A percentile compares a stretch with the other conserved stretches of the same genome.
Conservation (phyloP, 2,888 invertebrate species). For the Rhamnusium bicolor region DNA sequence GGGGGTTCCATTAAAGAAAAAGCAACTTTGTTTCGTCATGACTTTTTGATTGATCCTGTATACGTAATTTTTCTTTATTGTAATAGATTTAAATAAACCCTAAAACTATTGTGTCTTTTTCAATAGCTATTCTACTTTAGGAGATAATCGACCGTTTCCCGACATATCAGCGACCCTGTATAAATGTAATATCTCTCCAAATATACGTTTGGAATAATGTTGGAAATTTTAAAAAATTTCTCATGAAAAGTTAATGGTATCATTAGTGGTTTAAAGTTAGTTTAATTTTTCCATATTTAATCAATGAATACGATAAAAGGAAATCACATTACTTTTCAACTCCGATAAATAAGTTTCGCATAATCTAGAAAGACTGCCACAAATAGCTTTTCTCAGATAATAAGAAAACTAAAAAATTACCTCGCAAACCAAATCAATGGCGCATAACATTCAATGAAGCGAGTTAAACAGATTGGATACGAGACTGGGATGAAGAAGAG, state of each 20-base stretch:
- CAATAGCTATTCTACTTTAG: no score
- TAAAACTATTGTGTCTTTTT: no score
- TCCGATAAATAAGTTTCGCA: conserved; percentile 41
- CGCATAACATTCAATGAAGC: conserved; percentile 69
- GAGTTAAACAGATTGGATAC: conserved; percentile 70
- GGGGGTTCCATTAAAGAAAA: no score
- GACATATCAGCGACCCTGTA: neutral
- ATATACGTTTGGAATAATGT: neutral
- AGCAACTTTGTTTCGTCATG: no score
- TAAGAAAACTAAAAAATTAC: conserved; percentile 66
- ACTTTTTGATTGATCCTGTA: no score
- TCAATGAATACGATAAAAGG: neutral
- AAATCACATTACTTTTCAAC: conserved; percentile 27
- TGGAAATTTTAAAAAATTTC: neutral
- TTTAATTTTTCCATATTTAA: neutral
- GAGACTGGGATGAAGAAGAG: conserved; percentile 66
- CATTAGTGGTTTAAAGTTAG: neutral
- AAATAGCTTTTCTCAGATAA: conserved; percentile 53
- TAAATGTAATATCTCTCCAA: no score
- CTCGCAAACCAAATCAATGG: conserved; percentile 68
- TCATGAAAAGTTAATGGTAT: neutral
- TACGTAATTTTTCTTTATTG: no score
- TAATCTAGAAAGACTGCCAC: conserved; percentile 39
- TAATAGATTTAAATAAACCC: no score
- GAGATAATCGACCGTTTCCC: no score